Conservation (phyloP, 92 coral and sea anemone genomes). For the Blastomussa wellsi region DNA sequence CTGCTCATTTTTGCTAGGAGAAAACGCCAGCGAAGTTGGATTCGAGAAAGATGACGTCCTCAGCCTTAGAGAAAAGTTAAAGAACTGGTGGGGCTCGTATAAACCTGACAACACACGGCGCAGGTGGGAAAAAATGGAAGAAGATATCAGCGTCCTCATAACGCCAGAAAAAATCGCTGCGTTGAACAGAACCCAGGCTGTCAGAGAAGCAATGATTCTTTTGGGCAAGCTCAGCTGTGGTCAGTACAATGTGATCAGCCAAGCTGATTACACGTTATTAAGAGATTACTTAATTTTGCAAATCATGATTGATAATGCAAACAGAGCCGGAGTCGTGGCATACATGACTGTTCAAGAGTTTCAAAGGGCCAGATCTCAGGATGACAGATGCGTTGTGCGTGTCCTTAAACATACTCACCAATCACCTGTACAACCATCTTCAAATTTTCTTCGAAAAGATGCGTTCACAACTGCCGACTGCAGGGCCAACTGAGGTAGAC, state of each 20-base stretch:
- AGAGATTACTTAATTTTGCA: conserved; percentile 55
- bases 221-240: conserved; percentile 50
- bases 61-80: conserved; percentile 38
- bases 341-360: conserved; percentile 56
- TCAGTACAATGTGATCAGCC: conserved; percentile 41
- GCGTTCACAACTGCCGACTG: conserved; percentile 36
- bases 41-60: conserved; percentile 41
- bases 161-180: conserved; percentile 35
- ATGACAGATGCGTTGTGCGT: conserved; percentile 37
- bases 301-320: conserved; percentile 54
- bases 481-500: background rate
- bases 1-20: conserved; percentile 55
- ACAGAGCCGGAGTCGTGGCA: conserved; percentile 60
- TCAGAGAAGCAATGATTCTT: conserved; percentile 42
- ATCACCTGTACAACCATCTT: conserved; percentile 44
- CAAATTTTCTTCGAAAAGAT: conserved; percentile 26
- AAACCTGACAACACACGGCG: conserved; percentile 38
- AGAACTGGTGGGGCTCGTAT: conserved; percentile 54
- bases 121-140: conserved; percentile 67
- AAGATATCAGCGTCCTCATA: conserved; percentile 31
- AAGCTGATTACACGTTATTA: conserved; percentile 23
- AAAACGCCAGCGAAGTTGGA: conserved; percentile 46
- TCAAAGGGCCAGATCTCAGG: conserved; percentile 33
- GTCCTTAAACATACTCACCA: conserved; percentile 35
- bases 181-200: conserved; percentile 59